Evolutionary conservation across 2,113 vertebrate genomes (phyloP), one percentile per base, ranked within the genome.

Genomic region (Camarhynchus parvulus): DNA sequence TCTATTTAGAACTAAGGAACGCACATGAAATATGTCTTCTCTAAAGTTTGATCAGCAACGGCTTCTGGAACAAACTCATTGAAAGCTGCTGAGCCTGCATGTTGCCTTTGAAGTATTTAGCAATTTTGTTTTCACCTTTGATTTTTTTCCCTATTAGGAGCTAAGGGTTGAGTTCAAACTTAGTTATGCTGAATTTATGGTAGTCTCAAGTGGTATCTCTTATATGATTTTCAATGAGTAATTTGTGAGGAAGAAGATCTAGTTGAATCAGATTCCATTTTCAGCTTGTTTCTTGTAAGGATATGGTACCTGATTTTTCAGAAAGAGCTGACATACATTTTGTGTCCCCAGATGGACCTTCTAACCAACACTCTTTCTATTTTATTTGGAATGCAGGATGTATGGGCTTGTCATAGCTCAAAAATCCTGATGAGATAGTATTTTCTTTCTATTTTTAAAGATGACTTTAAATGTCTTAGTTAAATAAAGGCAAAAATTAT

Each of bases 81-180:
- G 87, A 89, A 84, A 79, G 35, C 16, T 92, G 53, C 70, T 94
- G 83, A 92, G 89, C 5, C 19, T 94, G 42, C 46, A 39, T 37
- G 22, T 67, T 92, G 18, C 50, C 67, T 76, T 78, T 82, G 58
- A 94, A 91, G 20, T 87, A 84, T 59, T 91, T 87, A 95, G 70
- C 49, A 87, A 73, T 82, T 95, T 91, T 80, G 69, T 82, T 91
- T 92, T 91, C 47, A 84, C 13, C 33, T 77, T 86, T 80, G 39
- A 35, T 81, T 76, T 69, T 77, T 56, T 56, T 63, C 11, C 17
- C 14, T 82, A 4, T 62, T 85, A 49, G 55, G 87, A 90, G 79
- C 23, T 53, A 64, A 30, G 9, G 11, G 9, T 56, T 91, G 70
- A 91, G 31, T 69, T 95, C 62, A 84, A 91, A 89, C 49, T 56